phyloP scores from a whole-genome alignment of 2,888 invertebrate species.

The Sphaerophoria rueppellii region DNA sequence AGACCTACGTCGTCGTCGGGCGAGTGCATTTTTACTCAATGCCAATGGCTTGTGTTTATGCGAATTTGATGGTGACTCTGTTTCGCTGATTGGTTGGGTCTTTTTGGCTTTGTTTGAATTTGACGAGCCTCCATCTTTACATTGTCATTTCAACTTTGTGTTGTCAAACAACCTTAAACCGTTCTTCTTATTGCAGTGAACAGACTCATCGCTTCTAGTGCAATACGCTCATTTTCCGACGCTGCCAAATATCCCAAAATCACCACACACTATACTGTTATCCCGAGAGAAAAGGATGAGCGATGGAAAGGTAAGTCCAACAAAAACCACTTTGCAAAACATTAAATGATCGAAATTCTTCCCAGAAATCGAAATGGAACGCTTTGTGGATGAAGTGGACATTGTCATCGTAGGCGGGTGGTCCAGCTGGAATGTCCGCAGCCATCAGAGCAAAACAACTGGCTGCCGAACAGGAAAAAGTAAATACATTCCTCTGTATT shows the following conservation, averaged over 20 bases:
- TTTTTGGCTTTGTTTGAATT: not conserved
- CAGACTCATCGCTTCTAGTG: conserved; percentile 77
- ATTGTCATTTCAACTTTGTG: too few species aligned
- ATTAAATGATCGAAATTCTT: not conserved
- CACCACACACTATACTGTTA: conserved; percentile 96
- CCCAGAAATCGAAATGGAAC: conserved; percentile 93
- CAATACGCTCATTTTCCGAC: conserved; percentile 78
- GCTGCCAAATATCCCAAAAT: conserved; percentile 88
- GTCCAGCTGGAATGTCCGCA: conserved; percentile 97
- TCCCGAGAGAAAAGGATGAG: conserved; percentile 94
- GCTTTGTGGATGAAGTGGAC: conserved; percentile 96
- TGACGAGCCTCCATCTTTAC: not conserved
- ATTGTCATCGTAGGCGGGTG: conserved; percentile 99
- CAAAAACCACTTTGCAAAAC: not conserved
- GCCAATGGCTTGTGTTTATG: conserved; percentile 4
- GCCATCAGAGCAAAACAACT: conserved; percentile 97
- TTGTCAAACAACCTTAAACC: not conserved
- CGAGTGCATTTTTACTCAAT: not conserved
- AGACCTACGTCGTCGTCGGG: not conserved
- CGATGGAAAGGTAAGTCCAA: conserved; percentile 93
- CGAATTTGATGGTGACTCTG: not conserved
- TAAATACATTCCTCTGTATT: conserved; percentile 47
- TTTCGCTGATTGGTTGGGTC: not conserved
- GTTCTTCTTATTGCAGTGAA: conserved; percentile 75
- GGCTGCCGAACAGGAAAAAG: conserved; percentile 89